A percentile compares a stretch with the other conserved stretches of the same genome.
Conservation (phyloP, 1,140 invertebrate species). For the Sweltsa coloradensis region DNA sequence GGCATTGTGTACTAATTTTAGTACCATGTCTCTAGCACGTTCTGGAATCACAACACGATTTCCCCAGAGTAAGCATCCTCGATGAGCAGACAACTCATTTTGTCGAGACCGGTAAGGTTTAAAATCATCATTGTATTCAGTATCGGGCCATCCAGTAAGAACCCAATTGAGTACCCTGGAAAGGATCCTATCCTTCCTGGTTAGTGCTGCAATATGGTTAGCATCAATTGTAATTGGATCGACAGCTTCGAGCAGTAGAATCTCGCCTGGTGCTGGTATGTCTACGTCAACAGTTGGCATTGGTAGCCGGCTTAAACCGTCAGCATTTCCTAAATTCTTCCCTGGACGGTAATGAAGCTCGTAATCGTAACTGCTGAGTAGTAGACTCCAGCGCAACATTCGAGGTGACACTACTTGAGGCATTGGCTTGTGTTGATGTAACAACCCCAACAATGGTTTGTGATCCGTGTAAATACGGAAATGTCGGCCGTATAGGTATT, state of each 20-base stretch:
- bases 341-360: conserved; percentile 3
- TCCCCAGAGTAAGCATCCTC: not conserved
- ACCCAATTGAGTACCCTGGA: conserved; percentile 7
- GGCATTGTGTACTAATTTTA: conserved; percentile 25
- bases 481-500: conserved; percentile 27
- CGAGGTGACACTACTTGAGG: not conserved
- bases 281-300: too few relatives aligned
- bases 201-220: too few relatives aligned
- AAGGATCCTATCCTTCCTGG: conserved; percentile 5
- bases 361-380: conserved; percentile 1
- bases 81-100: conserved; percentile 5
- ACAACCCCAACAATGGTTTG: conserved; percentile 31
- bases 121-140: not conserved
- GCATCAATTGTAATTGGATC: too few relatives aligned
- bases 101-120: not conserved
- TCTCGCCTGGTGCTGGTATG: too few relatives aligned
- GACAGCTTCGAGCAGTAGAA: too few relatives aligned
- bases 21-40: conserved; percentile 16
- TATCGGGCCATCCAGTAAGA: conserved; percentile 5
- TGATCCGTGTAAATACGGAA: conserved; percentile 32
- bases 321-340: conserved; percentile 2
- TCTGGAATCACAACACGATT: conserved; percentile 27
- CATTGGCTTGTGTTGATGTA: conserved; percentile 21
- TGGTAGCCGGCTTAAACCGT: conserved; percentile 4
- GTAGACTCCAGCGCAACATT: not conserved